Evolutionary conservation across 2,113 vertebrate genomes (phyloP), one percentile per base, ranked within the genome.

Genomic region (Carassius gibelio): DNA sequence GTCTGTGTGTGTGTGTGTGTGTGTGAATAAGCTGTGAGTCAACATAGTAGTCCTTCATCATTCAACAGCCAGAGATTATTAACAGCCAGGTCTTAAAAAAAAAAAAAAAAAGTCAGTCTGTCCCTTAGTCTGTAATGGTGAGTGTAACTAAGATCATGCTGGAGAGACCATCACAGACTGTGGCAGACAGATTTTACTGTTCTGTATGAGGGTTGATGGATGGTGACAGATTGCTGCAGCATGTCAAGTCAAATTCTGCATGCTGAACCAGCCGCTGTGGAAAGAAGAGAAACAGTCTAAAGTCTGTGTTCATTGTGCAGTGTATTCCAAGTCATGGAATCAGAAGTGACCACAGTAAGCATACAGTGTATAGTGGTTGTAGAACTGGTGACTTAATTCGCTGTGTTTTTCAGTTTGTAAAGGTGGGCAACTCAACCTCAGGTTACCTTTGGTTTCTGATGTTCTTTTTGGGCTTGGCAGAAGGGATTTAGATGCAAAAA

Each of bases 151-250:
- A 50, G 57, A 64, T 74, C 34, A 64, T 52, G 50, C 30, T 59
- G 38, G 42, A 74, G 38, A 48, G 30, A 52, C 34, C 52, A 42
- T 75, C 1, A 8, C 69, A 62, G 26, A 83, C 69, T 83, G 82
- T 19, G 13, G 71, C 42, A 64, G 82, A 26, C 72, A 84, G 82
- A 84, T 84, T 72, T 74, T 61, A 38, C 50, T 59, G 55, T 17
- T 38, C 52, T 83, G 76, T 74, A 84, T 84, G 72, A 48, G 82
- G 8, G 9, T 45, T 83, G 82, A 84, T 84, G 42, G 57, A 76
- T 84, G 82, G 38, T 76, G 82, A 76, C 23, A 2, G 42, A 75
- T 75, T 9, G 7, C 15, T 68, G 34, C 82, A 62, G 52, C 57
- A 55, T 45, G 55, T 45, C 61, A 34, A 23, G 21, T 75, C 74